Base-by-base conservation (phyloP, 1,140 invertebrate genomes). In the Micrasema minimum region DNA sequence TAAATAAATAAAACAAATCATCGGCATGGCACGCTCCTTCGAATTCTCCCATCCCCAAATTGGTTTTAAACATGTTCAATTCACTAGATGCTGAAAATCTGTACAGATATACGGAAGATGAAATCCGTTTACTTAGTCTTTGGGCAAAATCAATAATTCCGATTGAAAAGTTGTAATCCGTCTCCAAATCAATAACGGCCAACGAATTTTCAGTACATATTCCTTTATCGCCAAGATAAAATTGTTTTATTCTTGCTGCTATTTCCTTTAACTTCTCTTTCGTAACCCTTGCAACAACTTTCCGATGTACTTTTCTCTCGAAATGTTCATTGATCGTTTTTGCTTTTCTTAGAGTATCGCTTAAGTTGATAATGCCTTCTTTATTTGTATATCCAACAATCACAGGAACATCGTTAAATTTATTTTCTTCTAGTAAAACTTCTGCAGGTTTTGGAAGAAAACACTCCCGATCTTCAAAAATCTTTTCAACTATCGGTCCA, bases 1-100 rank as follows among this genome's bases (percentile, higher is more conserved):
- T 80, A 75, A 90, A 91, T 2, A 90, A 72, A 77, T 90, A 90
- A 69, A 85, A 86, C 1, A 90, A 45, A 72, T 91, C 90, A 71
- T 91, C 90, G 0, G 83, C 86, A 75, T 91, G 90, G 69, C 83
- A 86, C 1, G 85, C 83, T 11, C 90, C 86, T 75, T 81, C 75
- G 5, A 16, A 45, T 20, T 77, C 41, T 1, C 38, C 11, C n/a
- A 73, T 55, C 7, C 77, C 78, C 5, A 75, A 45, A 0, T 75
- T 14, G 4, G 51, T 76, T 59, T 85, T 83, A 2, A 79, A 50
- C 2, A 79, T 16, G 72, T 85, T 85, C 23, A 84, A 72, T 14
- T 82, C 80, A 0, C 77, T 79, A 18, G 72, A 76, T 65, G 80
- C 84, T 35, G 82, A 79, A 76, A 88, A 87, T 72, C 78, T 77